These are phyloP conservation scores for Stegastes partitus DNA, from an alignment of 2,113 vertebrate genomes.

Conservation along the genomic window DNA sequence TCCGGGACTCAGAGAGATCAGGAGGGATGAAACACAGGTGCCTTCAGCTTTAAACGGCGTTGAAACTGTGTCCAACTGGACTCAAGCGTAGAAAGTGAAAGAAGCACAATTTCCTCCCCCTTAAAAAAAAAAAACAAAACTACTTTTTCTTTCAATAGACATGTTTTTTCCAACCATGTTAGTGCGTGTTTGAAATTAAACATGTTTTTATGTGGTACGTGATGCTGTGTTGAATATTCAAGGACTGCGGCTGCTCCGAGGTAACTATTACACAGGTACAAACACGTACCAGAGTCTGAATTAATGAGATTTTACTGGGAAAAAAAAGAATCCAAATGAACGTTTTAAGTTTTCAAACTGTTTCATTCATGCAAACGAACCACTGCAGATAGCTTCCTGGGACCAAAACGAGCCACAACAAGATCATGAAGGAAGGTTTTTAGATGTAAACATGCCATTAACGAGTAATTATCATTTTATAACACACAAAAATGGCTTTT, in stretches of 20 bases:
- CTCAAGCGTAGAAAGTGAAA: constrained; percentile 29
- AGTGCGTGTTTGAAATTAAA: constrained; percentile 52
- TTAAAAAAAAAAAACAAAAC: too few species aligned
- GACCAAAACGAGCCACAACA: too few species aligned
- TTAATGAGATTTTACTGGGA: too few species aligned
- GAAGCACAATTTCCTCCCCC: constrained; percentile 53
- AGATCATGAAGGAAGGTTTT: too few species aligned
- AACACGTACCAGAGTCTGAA: too few species aligned
- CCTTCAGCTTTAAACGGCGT: constrained; percentile 61
- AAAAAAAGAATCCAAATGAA: too few species aligned
- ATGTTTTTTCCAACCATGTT: constrained; percentile 46
- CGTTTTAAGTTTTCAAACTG: too few species aligned
- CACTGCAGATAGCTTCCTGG: too few species aligned
- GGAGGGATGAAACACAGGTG: constrained; percentile 49
- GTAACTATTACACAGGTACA: not conserved
- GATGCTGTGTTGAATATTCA: not conserved
- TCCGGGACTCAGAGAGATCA: constrained; percentile 11
- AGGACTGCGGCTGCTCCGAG: constrained; percentile 1
- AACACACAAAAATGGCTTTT: too few species aligned
- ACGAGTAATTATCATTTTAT: too few species aligned
- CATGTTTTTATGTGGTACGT: constrained; percentile 47
- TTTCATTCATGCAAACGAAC: too few species aligned
- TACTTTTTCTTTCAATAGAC: not conserved
- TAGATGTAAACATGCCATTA: too few species aligned
- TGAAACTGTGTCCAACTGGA: constrained; percentile 15